phyloP scores from a whole-genome alignment of 2,113 vertebrate genomes.

The Terrapene triunguis region DNA sequence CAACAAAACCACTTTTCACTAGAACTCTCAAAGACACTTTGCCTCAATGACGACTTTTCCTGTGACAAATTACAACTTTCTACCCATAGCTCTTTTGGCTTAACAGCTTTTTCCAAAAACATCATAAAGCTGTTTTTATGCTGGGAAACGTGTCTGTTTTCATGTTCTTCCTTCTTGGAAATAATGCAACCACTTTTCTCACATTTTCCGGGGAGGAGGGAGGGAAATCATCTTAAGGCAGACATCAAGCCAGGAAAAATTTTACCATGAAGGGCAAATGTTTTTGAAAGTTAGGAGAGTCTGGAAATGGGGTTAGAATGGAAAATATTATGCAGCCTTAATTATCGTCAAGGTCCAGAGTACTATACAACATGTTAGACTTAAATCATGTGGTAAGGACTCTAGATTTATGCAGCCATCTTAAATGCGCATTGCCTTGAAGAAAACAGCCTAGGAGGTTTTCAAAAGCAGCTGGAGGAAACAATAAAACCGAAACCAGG shows the following conservation, averaged over 20 bases:
- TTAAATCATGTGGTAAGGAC: not conserved
- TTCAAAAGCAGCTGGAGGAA: not conserved
- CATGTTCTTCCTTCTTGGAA: slow-evolving; percentile 42
- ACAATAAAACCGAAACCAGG: not conserved
- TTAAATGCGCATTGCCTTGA: not conserved
- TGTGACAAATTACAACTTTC: not conserved
- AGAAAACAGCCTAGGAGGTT: not conserved
- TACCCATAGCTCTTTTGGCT: not conserved
- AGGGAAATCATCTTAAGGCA: not conserved
- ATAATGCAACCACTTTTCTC: not conserved
- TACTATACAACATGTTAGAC: not conserved
- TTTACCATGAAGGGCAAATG: not conserved
- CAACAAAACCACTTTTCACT: not conserved
- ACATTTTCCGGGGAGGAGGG: not conserved
- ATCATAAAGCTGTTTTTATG: not conserved
- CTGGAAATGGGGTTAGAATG: not conserved
- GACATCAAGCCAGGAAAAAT: not conserved
- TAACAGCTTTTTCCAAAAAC: not conserved
- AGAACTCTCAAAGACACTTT: not conserved
- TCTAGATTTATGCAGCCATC: not conserved
- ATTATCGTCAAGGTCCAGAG: not conserved
- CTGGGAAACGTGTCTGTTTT: not conserved
- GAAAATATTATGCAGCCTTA: not conserved
- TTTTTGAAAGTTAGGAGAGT: not conserved
- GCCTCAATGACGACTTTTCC: not conserved